A percentile compares a stretch with the other conserved stretches of the same genome.
Conservation (phyloP, 2,888 invertebrate genomes). For the Mamestra brassicae region DNA sequence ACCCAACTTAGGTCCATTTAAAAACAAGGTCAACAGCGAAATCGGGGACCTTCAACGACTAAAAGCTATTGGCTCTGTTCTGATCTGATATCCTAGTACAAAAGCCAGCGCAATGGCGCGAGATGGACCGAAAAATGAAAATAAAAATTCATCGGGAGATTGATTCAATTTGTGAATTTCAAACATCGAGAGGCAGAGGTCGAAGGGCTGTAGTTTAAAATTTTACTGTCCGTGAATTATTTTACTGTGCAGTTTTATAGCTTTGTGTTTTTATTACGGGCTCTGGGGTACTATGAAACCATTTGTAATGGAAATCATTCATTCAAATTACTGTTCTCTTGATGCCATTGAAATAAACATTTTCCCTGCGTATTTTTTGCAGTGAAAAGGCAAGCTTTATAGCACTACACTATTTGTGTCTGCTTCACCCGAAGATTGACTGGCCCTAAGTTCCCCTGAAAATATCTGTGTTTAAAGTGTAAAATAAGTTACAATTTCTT, state of each 20-base stretch:
- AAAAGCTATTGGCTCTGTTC: slow-evolving; percentile 55
- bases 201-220: neutral
- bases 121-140: slow-evolving; percentile 44
- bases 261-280: neutral
- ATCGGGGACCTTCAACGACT: slow-evolving; percentile 35
- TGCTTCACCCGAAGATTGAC: too few relatives aligned
- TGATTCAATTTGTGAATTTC: slow-evolving; percentile 45
- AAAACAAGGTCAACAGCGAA: slow-evolving; percentile 63
- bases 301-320: neutral
- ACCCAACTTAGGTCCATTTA: slow-evolving; percentile 58
- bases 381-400: too few relatives aligned
- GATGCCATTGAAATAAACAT: neutral
- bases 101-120: slow-evolving; percentile 40
- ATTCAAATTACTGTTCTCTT: neutral
- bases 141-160: slow-evolving; percentile 55
- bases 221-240: neutral
- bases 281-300: neutral
- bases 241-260: slow-evolving; percentile 2
- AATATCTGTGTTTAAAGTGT: too few relatives aligned
- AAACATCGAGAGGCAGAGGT: slow-evolving; percentile 36
- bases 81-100: slow-evolving; percentile 36
- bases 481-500: too few relatives aligned
- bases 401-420: too few relatives aligned
- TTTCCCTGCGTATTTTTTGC: neutral
- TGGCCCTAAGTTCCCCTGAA: too few relatives aligned